Evolutionary conservation across 2,888 invertebrate genomes (phyloP), one percentile per base, ranked within the genome.

Genomic region (Amitus sp.): DNA sequence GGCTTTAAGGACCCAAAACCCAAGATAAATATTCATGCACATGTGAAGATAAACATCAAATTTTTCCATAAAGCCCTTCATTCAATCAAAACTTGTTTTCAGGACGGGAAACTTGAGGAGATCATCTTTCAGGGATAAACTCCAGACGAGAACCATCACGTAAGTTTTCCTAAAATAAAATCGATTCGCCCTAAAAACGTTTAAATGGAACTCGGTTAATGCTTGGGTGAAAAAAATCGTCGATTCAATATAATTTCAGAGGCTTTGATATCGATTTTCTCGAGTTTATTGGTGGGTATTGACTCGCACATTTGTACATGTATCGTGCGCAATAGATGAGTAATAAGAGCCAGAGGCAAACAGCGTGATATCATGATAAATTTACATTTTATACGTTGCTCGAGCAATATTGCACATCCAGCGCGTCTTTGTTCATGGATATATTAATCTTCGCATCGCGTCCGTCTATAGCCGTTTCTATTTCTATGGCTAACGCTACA

Each of bases 371-470:
- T 79, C 73, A 76, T n/a, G n/a, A n/a, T n/a, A n/a, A n/a, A n/a
- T n/a, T n/a, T n/a, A n/a, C n/a, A 79, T 79, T 78, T 78, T 76
- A 77, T 73, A 73, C 70, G 72, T 71, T 70, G 67, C 72, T 71
- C 65, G 66, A 67, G 67, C 73, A 73, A 73, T 74, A 77, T 74
- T 73, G 61, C 54, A 57, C 66, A 58, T 43, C 56, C 65, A 54
- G 61, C 27, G 53, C 46, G 65, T 50, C 67, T 73, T 78, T 78
- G 78, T 78, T 79, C 78, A 80, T 77, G 72, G 74, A 65, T 73
- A 72, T 78, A 78, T 79, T 79, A 80, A 80, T 80, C 79, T 80
- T 80, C 79, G 72, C 75, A 79, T 77, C 78, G 76, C 78, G 77
- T 79, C 54, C 48, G 51, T 59, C 43, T 48, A 43, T 47, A 45